Evolutionary conservation across 2,113 vertebrate genomes (phyloP).

Genomic region (Spea bombifrons): DNA sequence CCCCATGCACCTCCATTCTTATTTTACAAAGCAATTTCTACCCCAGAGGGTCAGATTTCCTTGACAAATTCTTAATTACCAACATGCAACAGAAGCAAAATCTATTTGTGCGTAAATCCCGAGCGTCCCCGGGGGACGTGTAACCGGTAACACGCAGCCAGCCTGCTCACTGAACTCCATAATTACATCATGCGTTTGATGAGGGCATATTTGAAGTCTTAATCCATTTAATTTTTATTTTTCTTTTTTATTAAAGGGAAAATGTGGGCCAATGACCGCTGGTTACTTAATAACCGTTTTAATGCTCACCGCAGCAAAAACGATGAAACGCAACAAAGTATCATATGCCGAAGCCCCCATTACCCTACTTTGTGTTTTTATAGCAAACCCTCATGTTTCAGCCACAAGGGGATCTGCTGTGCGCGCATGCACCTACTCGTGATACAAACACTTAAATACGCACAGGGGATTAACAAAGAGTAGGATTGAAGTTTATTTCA

Average conservation of each 20-base stretch:
- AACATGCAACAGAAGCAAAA: slow-evolving; percentile 85
- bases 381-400: no score
- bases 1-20: slow-evolving; percentile 82
- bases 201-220: slow-evolving; percentile 91
- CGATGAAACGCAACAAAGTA: no score
- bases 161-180: slow-evolving; percentile 88
- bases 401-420: no score
- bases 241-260: slow-evolving; percentile 68
- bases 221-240: slow-evolving; percentile 89
- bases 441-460: no score
- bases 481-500: no score
- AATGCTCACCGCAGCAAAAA: slow-evolving; percentile 69
- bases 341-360: no score
- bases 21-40: slow-evolving; percentile 98
- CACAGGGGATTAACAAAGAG: no score
- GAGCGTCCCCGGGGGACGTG: slow-evolving; percentile 75
- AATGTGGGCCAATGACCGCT: slow-evolving; percentile 60
- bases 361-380: no score
- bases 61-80: slow-evolving; percentile 99
- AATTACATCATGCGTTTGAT: slow-evolving; percentile 95
- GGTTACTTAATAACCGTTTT: slow-evolving; percentile 81
- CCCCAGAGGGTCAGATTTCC: slow-evolving; percentile 98
- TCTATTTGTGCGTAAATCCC: slow-evolving; percentile 96
- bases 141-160: slow-evolving; percentile 81
- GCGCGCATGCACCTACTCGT: no score